These are phyloP conservation scores for Tarsius wallacei DNA, from an alignment of 2,797 vertebrate genomes.

Conservation along the genomic window DNA sequence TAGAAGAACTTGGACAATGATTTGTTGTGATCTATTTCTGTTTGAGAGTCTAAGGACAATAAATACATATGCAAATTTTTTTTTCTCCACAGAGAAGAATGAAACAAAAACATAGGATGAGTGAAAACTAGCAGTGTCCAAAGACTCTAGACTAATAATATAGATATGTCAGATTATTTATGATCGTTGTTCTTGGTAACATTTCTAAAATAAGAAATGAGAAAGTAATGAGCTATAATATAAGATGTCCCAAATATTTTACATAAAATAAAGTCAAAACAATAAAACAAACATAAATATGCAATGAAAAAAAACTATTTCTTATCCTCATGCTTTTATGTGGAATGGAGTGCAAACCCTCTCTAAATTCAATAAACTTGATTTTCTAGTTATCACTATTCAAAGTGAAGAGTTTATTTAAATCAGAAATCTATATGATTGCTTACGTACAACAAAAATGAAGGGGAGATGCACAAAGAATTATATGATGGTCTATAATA, in stretches of 20 bases:
- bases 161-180: too few species aligned
- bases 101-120: too few species aligned
- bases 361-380: neutral
- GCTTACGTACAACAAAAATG: neutral
- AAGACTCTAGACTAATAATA: too few species aligned
- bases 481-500: neutral
- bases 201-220: too few species aligned
- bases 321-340: neutral
- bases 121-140: too few species aligned
- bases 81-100: too few species aligned
- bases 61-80: neutral
- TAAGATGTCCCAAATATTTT: neutral
- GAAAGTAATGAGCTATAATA: neutral
- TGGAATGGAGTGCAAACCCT: neutral
- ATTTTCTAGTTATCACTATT: neutral
- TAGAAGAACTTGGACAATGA: neutral
- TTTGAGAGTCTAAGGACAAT: neutral
- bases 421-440: neutral
- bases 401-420: neutral
- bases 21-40: neutral
- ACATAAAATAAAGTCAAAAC: conserved; percentile 28
- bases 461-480: neutral
- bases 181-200: too few species aligned
- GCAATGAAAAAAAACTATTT: neutral
- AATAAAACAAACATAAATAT: neutral